phyloP scores from a whole-genome alignment of 2,113 vertebrate species.

The Ptyas mucosa region DNA sequence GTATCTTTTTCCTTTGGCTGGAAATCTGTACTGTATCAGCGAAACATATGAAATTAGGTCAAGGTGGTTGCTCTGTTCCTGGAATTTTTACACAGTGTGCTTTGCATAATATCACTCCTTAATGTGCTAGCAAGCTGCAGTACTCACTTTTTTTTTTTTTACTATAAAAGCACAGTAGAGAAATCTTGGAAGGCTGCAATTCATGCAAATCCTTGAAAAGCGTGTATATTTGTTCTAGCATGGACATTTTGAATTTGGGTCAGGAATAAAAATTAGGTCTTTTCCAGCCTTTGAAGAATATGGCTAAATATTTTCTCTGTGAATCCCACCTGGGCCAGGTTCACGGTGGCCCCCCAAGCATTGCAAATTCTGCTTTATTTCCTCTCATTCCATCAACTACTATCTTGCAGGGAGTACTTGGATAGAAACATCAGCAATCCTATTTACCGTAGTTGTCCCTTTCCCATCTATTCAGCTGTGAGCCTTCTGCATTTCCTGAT shows the following conservation, averaged over 20 bases:
- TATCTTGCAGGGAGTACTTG: background rate
- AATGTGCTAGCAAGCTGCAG: background rate
- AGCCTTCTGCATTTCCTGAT: background rate
- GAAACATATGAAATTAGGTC: constrained; percentile 15
- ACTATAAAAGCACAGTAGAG: background rate
- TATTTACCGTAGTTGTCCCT: background rate
- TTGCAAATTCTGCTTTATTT: background rate
- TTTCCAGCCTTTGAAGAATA: background rate
- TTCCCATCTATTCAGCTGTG: background rate
- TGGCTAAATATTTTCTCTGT: background rate
- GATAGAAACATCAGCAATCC: background rate
- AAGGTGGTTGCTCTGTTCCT: background rate
- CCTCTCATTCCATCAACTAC: too few species aligned
- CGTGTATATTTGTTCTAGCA: background rate
- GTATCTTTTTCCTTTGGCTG: too few species aligned
- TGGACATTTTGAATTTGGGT: background rate
- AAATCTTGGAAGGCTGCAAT: background rate
- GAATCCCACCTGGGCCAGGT: background rate
- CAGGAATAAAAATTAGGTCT: background rate
- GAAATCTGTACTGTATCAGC: constrained; percentile 21
- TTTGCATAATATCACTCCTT: background rate
- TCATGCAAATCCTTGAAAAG: background rate
- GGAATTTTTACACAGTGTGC: background rate
- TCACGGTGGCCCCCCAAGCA: background rate
- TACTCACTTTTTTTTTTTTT: background rate